These are phyloP conservation scores for Diglossa cyanea DNA, from an alignment of 2,797 vertebrate species.

Conservation along the genomic window DNA sequence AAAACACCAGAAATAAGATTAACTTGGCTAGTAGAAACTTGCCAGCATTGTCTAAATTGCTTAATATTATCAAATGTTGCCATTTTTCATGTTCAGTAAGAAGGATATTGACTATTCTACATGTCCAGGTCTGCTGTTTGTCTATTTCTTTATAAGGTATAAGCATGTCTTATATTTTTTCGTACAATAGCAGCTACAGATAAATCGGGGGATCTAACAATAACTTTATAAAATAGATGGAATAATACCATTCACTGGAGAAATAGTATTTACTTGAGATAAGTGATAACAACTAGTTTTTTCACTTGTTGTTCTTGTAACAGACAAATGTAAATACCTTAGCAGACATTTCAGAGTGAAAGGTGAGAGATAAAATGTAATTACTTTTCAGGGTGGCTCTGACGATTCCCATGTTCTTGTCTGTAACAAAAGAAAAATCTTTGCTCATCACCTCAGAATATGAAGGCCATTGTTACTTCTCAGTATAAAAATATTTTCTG, in stretches of 20 bases:
- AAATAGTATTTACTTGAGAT: constrained; percentile 53
- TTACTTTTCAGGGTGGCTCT: constrained; percentile 58
- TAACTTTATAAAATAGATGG: constrained; percentile 24
- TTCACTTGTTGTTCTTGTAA: constrained; percentile 53
- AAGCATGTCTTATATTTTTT: constrained; percentile 29
- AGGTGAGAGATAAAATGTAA: constrained; percentile 63
- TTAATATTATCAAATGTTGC: constrained; percentile 67
- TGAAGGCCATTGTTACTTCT: constrained; percentile 22
- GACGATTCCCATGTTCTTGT: constrained; percentile 13
- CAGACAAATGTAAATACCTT: constrained; percentile 63
- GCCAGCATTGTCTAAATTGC: constrained; percentile 59
- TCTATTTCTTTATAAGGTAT: constrained; percentile 3
- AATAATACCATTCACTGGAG: constrained; percentile 11
- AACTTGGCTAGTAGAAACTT: constrained; percentile 68
- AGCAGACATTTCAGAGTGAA: constrained; percentile 52
- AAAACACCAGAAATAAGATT: constrained; percentile 77
- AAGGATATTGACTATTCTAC: constrained; percentile 41
- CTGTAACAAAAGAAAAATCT: background rate
- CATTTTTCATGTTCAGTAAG: constrained; percentile 47
- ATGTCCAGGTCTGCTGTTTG: constrained; percentile 42
- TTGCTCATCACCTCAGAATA: constrained; percentile 8
- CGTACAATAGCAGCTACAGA: background rate
- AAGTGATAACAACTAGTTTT: constrained; percentile 33
- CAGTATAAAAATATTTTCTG: constrained; percentile 26
- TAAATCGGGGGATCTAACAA: constrained; percentile 20